A percentile compares a stretch with the other conserved stretches of the same genome.
These are phyloP conservation scores for Lytechinus variegatus DNA, from an alignment of 35 echinoderm and acorn worm genomes.

Conservation along the genomic window DNA sequence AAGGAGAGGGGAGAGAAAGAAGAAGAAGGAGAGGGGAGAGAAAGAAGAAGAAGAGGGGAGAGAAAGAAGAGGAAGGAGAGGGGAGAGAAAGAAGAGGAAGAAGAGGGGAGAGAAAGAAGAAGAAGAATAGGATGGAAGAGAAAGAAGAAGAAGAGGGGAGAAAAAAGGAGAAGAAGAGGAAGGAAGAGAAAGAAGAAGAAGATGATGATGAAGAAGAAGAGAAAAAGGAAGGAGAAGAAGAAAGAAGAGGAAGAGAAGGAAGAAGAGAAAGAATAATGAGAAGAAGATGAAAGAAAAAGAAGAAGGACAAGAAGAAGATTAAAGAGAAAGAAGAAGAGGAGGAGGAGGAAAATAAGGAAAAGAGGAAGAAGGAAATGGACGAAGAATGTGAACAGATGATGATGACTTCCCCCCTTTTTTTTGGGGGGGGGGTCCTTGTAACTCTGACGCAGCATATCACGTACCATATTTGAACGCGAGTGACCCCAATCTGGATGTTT, in stretches of 20 bases:
- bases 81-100: neutral
- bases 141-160: neutral
- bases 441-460: neutral
- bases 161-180: neutral
- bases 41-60: neutral
- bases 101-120: neutral
- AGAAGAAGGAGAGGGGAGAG: neutral
- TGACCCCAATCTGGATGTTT: slow-evolving; percentile 11
- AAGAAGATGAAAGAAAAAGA: no score
- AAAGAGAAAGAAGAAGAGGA: no score
- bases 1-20: neutral
- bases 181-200: neutral
- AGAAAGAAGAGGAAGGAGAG: neutral
- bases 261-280: no score
- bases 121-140: neutral
- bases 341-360: no score
- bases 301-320: no score
- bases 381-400: no score
- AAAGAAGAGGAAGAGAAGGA: no score
- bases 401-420: no score
- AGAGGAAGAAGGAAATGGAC: no score
- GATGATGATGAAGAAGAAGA: neutral
- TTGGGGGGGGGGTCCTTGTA: neutral
- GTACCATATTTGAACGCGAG: neutral
- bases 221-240: no score